These are phyloP conservation scores for Arnoldichthys spilopterus DNA, from an alignment of 2,797 vertebrate genomes.

Conservation along the genomic window DNA sequence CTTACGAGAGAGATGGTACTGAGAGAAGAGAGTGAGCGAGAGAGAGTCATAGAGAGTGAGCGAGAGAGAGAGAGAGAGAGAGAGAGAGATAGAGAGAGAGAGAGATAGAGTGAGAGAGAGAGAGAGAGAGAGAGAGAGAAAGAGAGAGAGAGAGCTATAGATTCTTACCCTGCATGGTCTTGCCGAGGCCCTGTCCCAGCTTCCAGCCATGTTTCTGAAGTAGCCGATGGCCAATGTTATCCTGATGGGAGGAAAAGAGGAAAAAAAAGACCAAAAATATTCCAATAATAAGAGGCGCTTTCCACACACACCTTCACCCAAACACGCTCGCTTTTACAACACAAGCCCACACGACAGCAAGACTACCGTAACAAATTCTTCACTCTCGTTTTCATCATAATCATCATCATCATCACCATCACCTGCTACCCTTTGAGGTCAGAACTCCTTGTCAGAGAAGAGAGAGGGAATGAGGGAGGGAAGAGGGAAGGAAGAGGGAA, in stretches of 20 bases:
- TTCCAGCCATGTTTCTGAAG: conserved; percentile 99
- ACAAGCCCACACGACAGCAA: conserved; percentile 74
- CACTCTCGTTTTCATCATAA: conserved; percentile 63
- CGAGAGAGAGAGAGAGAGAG: no score
- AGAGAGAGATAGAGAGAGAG: conserved; percentile 30
- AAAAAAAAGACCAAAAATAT: conserved; percentile 99
- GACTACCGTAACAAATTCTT: conserved; percentile 67
- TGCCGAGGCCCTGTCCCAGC: conserved; percentile 98
- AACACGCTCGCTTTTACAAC: conserved; percentile 54
- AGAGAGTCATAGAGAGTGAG: background rate
- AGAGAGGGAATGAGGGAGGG: conserved; percentile 57
- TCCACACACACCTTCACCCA: conserved; percentile 60
- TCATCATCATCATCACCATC: conserved; percentile 64
- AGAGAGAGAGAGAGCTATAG: conserved; percentile 40
- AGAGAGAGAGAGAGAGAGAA: conserved; percentile 28
- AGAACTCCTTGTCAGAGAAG: conserved; percentile 74
- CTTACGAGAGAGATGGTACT: conserved; percentile 10
- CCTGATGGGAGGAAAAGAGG: conserved; percentile 94
- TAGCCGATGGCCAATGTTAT: conserved; percentile 99
- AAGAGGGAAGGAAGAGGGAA: conserved; percentile 1
- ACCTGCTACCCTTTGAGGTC: conserved; percentile 76
- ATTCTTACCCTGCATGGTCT: conserved; percentile 97
- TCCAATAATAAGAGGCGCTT: conserved; percentile 99
- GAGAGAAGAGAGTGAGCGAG: conserved; percentile 29
- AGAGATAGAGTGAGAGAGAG: conserved; percentile 49